Conservation (phyloP, 2,888 invertebrate genomes). For the Plutella xylostella region DNA sequence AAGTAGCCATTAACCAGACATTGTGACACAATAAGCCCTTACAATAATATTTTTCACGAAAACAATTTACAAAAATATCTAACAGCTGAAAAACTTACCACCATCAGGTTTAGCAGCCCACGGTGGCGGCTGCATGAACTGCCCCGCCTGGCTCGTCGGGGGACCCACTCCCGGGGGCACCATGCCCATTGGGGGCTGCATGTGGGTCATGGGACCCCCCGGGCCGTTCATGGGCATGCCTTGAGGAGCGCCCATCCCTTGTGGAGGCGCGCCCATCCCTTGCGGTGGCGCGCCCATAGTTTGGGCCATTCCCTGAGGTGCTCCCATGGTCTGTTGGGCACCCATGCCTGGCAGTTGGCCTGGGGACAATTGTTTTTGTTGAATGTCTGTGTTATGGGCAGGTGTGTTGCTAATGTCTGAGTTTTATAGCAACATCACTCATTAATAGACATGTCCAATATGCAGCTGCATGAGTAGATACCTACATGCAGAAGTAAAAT, state of each 20-base stretch:
- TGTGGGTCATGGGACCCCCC: constrained; percentile 12
- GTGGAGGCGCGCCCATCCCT: constrained; percentile 23
- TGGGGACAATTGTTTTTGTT: constrained; percentile 10
- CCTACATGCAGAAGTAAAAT: too few relatives aligned
- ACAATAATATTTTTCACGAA: too few relatives aligned
- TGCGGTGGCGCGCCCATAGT: constrained; percentile 23
- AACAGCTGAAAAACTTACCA: constrained; percentile 16
- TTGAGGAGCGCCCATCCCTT: constrained; percentile 18
- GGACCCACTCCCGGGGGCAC: constrained; percentile 71
- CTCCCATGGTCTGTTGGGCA: constrained; percentile 26
- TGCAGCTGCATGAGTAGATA: too few relatives aligned
- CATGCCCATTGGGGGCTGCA: constrained; percentile 22
- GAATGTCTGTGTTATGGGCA: too few relatives aligned
- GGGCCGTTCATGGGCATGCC: constrained; percentile 11
- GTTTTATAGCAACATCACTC: too few relatives aligned
- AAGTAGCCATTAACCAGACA: too few relatives aligned
- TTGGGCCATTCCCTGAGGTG: constrained; percentile 17
- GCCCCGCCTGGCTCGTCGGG: constrained; percentile 24
- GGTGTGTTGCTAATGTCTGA: too few relatives aligned
- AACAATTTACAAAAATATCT: too few relatives aligned
- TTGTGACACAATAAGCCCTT: too few relatives aligned
- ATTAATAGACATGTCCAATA: too few relatives aligned
- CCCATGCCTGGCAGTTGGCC: constrained; percentile 28
- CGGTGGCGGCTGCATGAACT: constrained; percentile 54
- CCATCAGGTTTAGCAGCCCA: constrained; percentile 49